phyloP scores from a whole-genome alignment of 2,888 invertebrate species.

The Tenthredo scrophulariae region DNA sequence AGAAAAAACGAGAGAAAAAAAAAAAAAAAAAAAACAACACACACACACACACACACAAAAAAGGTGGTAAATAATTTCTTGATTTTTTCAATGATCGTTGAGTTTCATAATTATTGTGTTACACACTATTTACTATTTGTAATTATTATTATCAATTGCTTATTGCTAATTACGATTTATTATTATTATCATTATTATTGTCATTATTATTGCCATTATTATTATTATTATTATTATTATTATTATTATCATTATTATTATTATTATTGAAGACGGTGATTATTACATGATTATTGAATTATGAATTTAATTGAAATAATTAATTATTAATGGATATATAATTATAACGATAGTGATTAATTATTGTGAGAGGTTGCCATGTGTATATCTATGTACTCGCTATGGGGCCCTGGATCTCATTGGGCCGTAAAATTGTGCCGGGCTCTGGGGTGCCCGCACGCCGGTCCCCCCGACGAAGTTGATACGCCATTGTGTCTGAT shows the following conservation, averaged over 20 bases:
- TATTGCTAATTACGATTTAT: slow-evolving; percentile 60
- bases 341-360: slow-evolving; percentile 73
- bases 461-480: slow-evolving; percentile 72
- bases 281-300: slow-evolving; percentile 59
- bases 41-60: slow-evolving; percentile 3
- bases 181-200: slow-evolving; percentile 54
- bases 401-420: slow-evolving; percentile 68
- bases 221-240: slow-evolving; percentile 30
- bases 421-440: slow-evolving; percentile 63
- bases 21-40: not conserved
- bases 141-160: slow-evolving; percentile 59
- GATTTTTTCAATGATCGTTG: slow-evolving; percentile 68
- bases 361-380: slow-evolving; percentile 78
- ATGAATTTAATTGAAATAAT: slow-evolving; percentile 67
- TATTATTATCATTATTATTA: slow-evolving; percentile 60
- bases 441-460: slow-evolving; percentile 72
- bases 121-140: slow-evolving; percentile 70
- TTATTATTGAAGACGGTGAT: slow-evolving; percentile 54
- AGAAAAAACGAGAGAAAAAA: too few relatives aligned
- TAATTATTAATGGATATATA: slow-evolving; percentile 65
- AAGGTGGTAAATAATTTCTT: slow-evolving; percentile 56
- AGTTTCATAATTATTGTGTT: slow-evolving; percentile 71
- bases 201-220: slow-evolving; percentile 45
- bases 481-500: slow-evolving; percentile 47
- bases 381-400: slow-evolving; percentile 78